Evolutionary conservation across 2,113 vertebrate genomes (phyloP).

Genomic region (Xiphias gladius): DNA sequence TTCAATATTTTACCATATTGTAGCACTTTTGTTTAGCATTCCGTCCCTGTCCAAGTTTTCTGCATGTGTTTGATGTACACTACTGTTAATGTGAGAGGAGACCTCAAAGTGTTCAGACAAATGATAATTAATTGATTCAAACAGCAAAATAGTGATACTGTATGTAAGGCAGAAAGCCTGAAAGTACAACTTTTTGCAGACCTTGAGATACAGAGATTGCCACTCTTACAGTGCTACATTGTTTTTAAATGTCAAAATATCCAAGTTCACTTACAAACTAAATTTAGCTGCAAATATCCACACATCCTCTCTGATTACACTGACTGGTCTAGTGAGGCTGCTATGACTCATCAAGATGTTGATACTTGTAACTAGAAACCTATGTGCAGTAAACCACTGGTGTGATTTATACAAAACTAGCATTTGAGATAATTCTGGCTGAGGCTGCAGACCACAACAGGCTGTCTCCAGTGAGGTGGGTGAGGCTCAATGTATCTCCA

Average conservation of each 20-base stretch:
- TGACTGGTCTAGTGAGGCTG: too few species aligned
- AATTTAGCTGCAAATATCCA: not conserved
- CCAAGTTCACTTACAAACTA: too few species aligned
- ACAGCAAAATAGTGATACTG: too few species aligned
- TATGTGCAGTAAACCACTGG: too few species aligned
- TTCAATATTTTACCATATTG: not conserved
- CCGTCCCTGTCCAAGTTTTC: not conserved
- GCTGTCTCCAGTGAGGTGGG: too few species aligned
- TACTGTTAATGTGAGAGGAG: not conserved
- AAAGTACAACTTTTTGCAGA: not conserved
- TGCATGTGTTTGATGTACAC: not conserved
- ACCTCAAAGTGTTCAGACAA: too few species aligned
- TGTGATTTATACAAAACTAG: not conserved
- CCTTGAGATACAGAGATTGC: not conserved
- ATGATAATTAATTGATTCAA: too few species aligned
- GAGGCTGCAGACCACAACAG: not conserved
- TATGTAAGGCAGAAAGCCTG: too few species aligned
- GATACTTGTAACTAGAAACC: too few species aligned
- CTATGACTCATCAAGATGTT: not conserved
- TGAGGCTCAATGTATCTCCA: too few species aligned
- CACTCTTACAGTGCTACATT: not conserved
- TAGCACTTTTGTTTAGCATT: not conserved
- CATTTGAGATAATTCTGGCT: not conserved
- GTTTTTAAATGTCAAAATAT: not conserved
- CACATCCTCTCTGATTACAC: too few species aligned